phyloP scores from a whole-genome alignment of 2,797 vertebrate species.

The Sebastes hubbsi region DNA sequence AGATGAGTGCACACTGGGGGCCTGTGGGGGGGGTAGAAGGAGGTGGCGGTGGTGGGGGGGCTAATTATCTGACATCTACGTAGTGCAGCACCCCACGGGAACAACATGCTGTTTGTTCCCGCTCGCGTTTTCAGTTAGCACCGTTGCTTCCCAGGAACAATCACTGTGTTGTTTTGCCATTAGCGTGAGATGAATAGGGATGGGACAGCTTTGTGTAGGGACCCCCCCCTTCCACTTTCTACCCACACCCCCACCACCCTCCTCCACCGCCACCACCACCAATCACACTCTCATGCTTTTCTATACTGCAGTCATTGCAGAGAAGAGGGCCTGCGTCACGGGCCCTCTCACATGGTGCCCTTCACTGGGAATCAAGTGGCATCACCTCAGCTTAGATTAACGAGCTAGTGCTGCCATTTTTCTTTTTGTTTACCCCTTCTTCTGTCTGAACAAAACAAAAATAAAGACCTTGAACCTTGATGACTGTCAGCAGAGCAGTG shows the following conservation, averaged over 20 bases:
- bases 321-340: constrained; percentile 35
- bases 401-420: constrained; percentile 12
- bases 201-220: constrained; percentile 74
- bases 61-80: constrained; percentile 85
- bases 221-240: constrained; percentile 25
- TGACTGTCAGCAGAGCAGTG: constrained; percentile 34
- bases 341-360: constrained; percentile 47
- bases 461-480: constrained; percentile 22
- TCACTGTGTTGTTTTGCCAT: constrained; percentile 83
- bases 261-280: constrained; percentile 19
- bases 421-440: neutral
- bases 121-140: constrained; percentile 79
- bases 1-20: constrained; percentile 68
- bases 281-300: constrained; percentile 39
- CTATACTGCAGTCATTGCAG: constrained; percentile 43
- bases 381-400: constrained; percentile 51
- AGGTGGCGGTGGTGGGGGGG: neutral
- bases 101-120: constrained; percentile 83
- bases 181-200: constrained; percentile 84
- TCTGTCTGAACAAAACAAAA: constrained; percentile 5
- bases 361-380: constrained; percentile 55
- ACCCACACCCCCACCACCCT: constrained; percentile 7
- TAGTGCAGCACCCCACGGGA: constrained; percentile 75
- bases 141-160: constrained; percentile 80
- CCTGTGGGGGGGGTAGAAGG: constrained; percentile 11